phyloP scores from a whole-genome alignment of 1,140 invertebrate species.

The Plectrocnemia conspersa region DNA sequence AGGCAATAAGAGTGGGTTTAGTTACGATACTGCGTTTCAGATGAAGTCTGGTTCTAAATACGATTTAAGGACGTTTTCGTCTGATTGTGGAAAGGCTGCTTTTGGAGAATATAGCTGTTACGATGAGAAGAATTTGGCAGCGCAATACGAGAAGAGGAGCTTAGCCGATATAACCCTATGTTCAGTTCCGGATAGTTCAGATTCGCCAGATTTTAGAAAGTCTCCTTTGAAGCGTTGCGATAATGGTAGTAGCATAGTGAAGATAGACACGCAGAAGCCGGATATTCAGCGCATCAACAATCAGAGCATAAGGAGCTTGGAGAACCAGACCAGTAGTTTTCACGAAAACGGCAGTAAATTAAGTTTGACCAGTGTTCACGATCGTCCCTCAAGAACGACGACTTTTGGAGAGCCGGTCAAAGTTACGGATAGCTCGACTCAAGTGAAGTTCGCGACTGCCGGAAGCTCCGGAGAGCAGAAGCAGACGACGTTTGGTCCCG shows the following conservation, averaged over 20 bases:
- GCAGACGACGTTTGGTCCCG: constrained; percentile 37
- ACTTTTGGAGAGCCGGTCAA: constrained; percentile 46
- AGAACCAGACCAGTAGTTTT: constrained; percentile 34
- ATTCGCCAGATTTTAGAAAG: constrained; percentile 61
- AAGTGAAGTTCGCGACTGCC: constrained; percentile 48
- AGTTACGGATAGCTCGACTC: constrained; percentile 48
- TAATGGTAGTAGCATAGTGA: constrained; percentile 48
- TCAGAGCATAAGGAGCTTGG: constrained; percentile 42
- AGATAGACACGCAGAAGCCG: constrained; percentile 51
- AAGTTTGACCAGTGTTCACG: constrained; percentile 50
- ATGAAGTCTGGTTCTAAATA: constrained; percentile 46
- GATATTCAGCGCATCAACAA: constrained; percentile 45
- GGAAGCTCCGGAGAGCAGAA: constrained; percentile 28
- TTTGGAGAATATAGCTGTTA: constrained; percentile 62
- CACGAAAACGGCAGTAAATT: constrained; percentile 36
- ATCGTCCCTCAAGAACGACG: constrained; percentile 44
- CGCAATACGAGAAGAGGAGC: constrained; percentile 46
- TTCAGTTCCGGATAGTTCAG: constrained; percentile 58
- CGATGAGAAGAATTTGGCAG: constrained; percentile 54
- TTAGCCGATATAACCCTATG: constrained; percentile 54
- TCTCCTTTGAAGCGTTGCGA: constrained; percentile 55
- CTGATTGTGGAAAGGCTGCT: constrained; percentile 50
- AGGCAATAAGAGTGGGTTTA: constrained; percentile 47
- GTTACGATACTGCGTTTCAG: constrained; percentile 44
- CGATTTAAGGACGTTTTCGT: constrained; percentile 49